Conservation (phyloP, 2,113 vertebrate species). For the Mystacornis crossleyi region DNA sequence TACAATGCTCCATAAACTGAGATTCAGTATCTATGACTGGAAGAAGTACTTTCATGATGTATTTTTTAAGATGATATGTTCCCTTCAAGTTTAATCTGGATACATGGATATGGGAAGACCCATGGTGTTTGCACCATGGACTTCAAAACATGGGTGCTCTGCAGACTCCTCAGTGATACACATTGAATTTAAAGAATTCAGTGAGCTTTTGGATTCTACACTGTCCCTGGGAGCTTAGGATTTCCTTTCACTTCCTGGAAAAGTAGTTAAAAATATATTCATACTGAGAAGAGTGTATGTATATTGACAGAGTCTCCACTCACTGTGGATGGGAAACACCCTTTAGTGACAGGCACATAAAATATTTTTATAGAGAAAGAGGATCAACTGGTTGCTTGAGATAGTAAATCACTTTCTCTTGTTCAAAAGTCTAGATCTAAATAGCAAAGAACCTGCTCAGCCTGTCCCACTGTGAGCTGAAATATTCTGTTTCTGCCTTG, state of each 20-base stretch:
- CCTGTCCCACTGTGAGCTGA: background rate
- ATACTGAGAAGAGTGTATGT: background rate
- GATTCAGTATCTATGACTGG: background rate
- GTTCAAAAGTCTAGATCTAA: background rate
- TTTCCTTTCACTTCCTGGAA: background rate
- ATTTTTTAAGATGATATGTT: background rate
- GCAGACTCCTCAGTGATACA: background rate
- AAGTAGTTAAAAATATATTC: background rate
- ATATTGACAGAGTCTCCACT: background rate
- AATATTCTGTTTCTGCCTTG: background rate
- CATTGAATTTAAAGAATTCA: background rate
- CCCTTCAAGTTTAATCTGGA: background rate
- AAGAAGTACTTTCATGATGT: background rate
- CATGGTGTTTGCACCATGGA: fast-evolving
- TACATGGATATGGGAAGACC: background rate
- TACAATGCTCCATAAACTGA: background rate
- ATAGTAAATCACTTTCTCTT: background rate
- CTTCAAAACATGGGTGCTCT: background rate
- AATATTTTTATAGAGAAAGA: background rate
- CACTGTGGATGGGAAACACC: background rate
- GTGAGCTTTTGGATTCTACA: background rate
- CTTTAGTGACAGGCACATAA: background rate
- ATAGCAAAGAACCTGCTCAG: background rate
- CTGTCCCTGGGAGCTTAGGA: background rate
- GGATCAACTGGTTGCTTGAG: background rate